Evolutionary conservation across 2,888 invertebrate genomes (phyloP).

Genomic region (Phengaris arion): DNA sequence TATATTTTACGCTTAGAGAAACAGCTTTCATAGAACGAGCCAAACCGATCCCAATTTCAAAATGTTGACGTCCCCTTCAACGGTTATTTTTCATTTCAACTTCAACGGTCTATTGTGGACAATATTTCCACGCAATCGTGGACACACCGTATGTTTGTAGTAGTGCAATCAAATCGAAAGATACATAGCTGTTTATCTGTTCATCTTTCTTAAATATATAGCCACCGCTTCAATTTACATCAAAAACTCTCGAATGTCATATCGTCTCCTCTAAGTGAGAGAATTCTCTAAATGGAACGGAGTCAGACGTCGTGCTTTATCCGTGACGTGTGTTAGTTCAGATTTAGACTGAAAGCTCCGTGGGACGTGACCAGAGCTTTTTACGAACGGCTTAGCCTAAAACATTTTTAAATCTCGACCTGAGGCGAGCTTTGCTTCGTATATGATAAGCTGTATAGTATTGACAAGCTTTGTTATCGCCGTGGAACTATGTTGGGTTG

Average conservation of each 20-base stretch:
- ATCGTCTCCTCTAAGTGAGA: background rate
- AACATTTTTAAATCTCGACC: conserved; percentile 23
- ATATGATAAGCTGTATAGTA: conserved; percentile 13
- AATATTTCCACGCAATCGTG: too few relatives aligned
- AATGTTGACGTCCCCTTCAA: too few relatives aligned
- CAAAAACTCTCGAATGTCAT: background rate
- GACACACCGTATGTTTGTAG: too few relatives aligned
- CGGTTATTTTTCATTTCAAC: too few relatives aligned
- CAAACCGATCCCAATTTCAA: too few relatives aligned
- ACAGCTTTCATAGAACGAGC: too few relatives aligned
- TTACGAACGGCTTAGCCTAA: conserved; percentile 23
- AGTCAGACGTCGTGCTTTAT: conserved; percentile 25
- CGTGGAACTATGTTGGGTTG: background rate
- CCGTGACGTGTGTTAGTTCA: conserved; percentile 27
- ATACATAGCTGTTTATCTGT: too few relatives aligned
- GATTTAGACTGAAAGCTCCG: conserved; percentile 21
- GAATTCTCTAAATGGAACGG: conserved; percentile 22
- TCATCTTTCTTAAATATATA: too few relatives aligned
- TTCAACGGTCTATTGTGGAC: too few relatives aligned
- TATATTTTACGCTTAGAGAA: too few relatives aligned
- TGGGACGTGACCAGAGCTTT: conserved; percentile 1
- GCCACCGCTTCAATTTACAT: background rate
- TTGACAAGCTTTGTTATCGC: conserved; percentile 8
- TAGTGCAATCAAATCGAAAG: too few relatives aligned
- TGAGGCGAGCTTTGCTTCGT: background rate